Evolutionary conservation across 2,888 invertebrate species (phyloP), one percentile per base, ranked within the genome.

Genomic region (Stenolophus ochropezus): DNA sequence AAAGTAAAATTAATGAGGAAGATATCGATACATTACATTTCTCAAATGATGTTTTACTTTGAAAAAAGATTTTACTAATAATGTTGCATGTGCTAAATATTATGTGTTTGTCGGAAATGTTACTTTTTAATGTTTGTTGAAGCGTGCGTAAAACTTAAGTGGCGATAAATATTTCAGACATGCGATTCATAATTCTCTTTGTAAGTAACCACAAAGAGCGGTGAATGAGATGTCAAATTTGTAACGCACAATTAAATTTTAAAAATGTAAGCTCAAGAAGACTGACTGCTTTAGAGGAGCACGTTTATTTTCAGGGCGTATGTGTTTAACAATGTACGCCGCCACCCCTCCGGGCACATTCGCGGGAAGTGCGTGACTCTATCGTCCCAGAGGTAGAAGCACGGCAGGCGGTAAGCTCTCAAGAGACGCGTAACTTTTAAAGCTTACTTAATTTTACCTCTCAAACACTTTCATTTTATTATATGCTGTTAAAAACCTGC

Each of bases 251-350:
- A 53, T 53, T 53, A 53, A 53, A 53, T 53, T 53, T 53, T 53
- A 53, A 53, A 53, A 53, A 53, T 16, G 53, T 53, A 53, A 16
- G 53, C 4, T 20, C 53, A 4, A 4, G 53, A 53, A 53, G 53
- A 53, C 53, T 53, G n/a, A n/a, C n/a, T n/a, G n/a, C n/a, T n/a
- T n/a, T n/a, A n/a, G n/a, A n/a, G n/a, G n/a, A n/a, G 53, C 18
- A 5, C 53, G 53, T 4, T 53, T 53, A 20, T 53, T 53, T 49
- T 53, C 20, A 18, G 53, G 4, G 53, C 53, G 18, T 53, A 18
- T 53, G 53, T 73, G 73, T 73, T 73, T 73, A 73, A 73, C 73
- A 73, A 73, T 73, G 73, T 71, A 71, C 18, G 42, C 21, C 21
- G 47, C 47, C n/a, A 21, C 33, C 73, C 73, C 73, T 73, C n/a